Evolutionary conservation across 92 coral and sea anemone genomes (phyloP).

Genomic region (Ricordea florida): DNA sequence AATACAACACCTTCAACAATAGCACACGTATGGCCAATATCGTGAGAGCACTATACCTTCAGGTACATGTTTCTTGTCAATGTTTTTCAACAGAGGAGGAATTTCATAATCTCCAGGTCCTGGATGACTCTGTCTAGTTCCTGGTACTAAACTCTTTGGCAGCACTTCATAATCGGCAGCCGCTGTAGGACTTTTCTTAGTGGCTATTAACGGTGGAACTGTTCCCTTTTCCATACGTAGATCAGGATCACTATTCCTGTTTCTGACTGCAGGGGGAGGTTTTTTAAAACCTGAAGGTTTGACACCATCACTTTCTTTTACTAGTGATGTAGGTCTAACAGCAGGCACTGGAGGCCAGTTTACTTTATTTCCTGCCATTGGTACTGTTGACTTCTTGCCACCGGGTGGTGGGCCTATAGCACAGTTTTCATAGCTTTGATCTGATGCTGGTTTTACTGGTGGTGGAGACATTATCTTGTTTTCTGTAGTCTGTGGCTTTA

Average conservation of each 20-base stretch:
- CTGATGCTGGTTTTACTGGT: neutral
- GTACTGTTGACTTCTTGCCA: neutral
- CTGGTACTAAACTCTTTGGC: neutral
- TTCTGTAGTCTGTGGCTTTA: neutral
- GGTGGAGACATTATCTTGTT: neutral
- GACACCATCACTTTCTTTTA: no score
- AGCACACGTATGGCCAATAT: no score
- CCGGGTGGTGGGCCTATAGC: neutral
- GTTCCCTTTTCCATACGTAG: neutral
- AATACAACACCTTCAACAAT: no score
- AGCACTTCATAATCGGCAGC: slow-evolving; percentile 17
- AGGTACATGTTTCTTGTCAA: slow-evolving; percentile 9
- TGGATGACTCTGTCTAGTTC: neutral
- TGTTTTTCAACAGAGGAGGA: neutral
- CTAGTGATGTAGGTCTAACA: no score
- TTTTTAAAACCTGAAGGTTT: no score
- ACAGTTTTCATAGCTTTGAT: neutral
- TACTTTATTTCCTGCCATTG: no score
- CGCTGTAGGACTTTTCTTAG: neutral
- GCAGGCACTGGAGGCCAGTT: no score
- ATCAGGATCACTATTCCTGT: no score
- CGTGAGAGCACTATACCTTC: slow-evolving; percentile 21
- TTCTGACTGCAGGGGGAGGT: no score
- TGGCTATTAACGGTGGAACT: neutral
- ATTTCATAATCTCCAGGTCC: slow-evolving; percentile 7